Base-by-base conservation (phyloP, 2,888 invertebrate genomes). In the Drosophila lutescens region DNA sequence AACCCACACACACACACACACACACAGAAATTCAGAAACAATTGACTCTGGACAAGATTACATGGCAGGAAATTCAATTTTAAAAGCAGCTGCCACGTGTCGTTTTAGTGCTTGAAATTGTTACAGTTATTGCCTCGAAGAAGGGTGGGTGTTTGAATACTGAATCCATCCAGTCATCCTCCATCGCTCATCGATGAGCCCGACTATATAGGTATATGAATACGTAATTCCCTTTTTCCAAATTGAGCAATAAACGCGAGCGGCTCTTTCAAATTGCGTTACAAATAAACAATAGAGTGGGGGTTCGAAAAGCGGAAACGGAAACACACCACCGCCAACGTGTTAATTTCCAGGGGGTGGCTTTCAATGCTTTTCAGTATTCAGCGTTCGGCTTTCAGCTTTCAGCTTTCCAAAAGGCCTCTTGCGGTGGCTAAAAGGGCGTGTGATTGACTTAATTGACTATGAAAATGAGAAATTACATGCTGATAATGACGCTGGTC, bases 391-490 rank as follows among this genome's bases (percentile, higher is more conserved):
- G n/a, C n/a, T 30, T 58, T 59, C 40, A 20, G 44, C 49, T 40
- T 44, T 23, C 63, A 66, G 69, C 49, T 49, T 26, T 49, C 12
- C 36, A 38, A 32, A 26, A 26, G 49, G 34, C 34, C 34, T 67
- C 86, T 78, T 85, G 80, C 88, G 86, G 89, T 89, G 86, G 82
- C 84, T 87, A 89, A 91, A 91, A 90, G 92, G 91, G 91, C 92
- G 92, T 91, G 91, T 91, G 91, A 91, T 91, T 91, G 91, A 91
- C 91, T 91, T 91, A 91, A 91, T 91, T 91, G 91, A 90, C 91
- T 91, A 91, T 91, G 90, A 90, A 91, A 91, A 91, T 91, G 91
- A 90, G 89, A 91, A 90, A 90, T 91, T 91, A 89, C 86, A 89
- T 87, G 88, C 77, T 76, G 88, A 85, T 85, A 85, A 85, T 85